Conservation (phyloP, 2,888 invertebrate species). For the Drymonia ruficornis region DNA sequence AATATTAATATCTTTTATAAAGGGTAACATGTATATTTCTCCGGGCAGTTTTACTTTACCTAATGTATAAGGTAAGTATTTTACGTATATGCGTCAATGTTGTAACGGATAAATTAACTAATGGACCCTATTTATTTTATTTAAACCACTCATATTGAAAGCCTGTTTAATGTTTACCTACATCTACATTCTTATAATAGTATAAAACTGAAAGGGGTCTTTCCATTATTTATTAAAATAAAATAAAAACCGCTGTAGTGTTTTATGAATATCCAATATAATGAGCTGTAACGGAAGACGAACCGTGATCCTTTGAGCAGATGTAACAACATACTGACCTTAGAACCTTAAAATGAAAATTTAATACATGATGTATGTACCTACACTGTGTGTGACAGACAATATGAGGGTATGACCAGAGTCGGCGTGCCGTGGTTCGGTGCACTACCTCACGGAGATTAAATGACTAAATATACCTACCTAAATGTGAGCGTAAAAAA, state of each 20-base stretch:
- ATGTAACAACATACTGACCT: constrained; percentile 21
- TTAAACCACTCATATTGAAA: not conserved
- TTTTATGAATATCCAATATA: constrained; percentile 33
- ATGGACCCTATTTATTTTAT: not conserved
- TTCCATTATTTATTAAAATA: too few species aligned
- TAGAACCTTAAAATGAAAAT: constrained; percentile 3
- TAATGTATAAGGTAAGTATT: too few species aligned
- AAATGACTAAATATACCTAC: constrained; percentile 10
- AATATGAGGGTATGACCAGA: constrained; percentile 25
- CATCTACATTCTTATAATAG: too few species aligned
- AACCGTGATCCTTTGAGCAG: constrained; percentile 64
- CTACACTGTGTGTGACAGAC: not conserved
- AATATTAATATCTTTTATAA: too few species aligned
- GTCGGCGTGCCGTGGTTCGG: constrained; percentile 29
- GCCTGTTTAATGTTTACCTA: not conserved
- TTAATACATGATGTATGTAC: not conserved
- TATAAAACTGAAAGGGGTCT: too few species aligned
- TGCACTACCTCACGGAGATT: constrained; percentile 13
- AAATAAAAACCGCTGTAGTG: not conserved
- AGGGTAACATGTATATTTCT: too few species aligned
- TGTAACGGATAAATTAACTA: not conserved
- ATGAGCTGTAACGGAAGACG: constrained; percentile 73
- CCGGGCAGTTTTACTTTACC: too few species aligned
- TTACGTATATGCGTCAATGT: not conserved
- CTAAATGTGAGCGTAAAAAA: constrained; percentile 25